Conservation (phyloP, 2,888 invertebrate genomes). For the Nasonovia ribisnigri region DNA sequence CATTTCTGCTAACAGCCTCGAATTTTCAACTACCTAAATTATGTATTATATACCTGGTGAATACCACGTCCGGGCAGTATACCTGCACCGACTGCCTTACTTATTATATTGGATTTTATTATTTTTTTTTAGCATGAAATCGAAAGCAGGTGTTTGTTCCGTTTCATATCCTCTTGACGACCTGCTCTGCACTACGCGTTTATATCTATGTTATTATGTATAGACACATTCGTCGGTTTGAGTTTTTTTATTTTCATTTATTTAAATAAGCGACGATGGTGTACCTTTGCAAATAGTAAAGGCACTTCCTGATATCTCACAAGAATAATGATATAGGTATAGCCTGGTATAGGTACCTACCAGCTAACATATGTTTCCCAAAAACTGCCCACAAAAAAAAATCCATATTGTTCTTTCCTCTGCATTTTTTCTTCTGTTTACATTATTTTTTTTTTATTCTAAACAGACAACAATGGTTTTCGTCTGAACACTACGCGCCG, state of each 20-base stretch:
- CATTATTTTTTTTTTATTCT: conserved; percentile 22
- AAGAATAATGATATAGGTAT: not conserved
- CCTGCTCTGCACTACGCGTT: not conserved
- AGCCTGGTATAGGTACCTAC: not conserved
- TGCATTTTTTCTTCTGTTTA: conserved; percentile 22
- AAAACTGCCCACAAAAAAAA: conserved; percentile 17
- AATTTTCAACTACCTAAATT: not conserved
- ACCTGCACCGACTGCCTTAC: not conserved
- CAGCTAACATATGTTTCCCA: not conserved
- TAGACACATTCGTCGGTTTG: not conserved
- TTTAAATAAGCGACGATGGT: conserved; percentile 13
- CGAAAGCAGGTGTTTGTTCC: conserved; percentile 39
- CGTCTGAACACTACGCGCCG: conserved; percentile 8
- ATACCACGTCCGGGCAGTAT: not conserved
- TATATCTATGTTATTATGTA: not conserved
- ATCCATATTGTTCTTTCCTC: not conserved
- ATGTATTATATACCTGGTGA: not conserved
- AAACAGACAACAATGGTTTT: conserved; percentile 49
- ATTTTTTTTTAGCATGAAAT: not conserved
- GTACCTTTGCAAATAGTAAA: conserved; percentile 40
- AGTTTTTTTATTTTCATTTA: conserved; percentile 28
- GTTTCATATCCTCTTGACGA: not conserved
- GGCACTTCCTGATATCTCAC: conserved; percentile 41
- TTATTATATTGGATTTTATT: not conserved
- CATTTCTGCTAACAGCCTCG: not conserved